Evolutionary conservation across 2,888 invertebrate genomes (phyloP), one percentile per base, ranked within the genome.

Genomic region (Melanotus villosus): DNA sequence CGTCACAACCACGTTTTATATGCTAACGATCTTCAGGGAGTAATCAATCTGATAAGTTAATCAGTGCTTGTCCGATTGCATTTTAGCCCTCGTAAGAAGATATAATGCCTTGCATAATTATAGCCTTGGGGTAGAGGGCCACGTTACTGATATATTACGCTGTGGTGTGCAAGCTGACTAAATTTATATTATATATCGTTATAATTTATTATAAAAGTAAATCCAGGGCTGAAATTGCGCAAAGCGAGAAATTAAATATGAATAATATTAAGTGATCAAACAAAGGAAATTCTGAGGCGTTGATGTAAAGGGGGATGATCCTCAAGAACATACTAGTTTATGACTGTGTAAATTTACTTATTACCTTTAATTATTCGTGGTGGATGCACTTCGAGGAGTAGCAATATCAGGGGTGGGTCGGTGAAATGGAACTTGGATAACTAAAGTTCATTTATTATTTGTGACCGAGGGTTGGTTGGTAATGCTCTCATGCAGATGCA

Each of bases 1-100:
- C 34, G 32, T 12, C 23, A 32, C 12, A 32, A 32, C 60, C 9
- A 7, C 30, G 16, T 21, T 60, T 16, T 50, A 60, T 62, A 62
- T 60, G 60, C 60, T 47, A 45, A 65, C 34, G 30, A 45, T 67
- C 67, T 45, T 67, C 38, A 19, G 67, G 66, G 60, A 67, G 60
- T 60, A 67, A 67, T 67, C 60, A 60, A 67, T 67, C 60, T 56
- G 67, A 56, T 67, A 60, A 67, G 32, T 57, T 60, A 67, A 60
- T 67, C 67, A 67, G 67, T 36, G 54, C 43, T 67, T 67, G 60
- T 67, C 60, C 67, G 43, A 57, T 60, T 23, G 60, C 60, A 60
- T 60, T 67, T 7, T 57, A 23, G 19, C 56, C 65, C 65, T 45
- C 5, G 43, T 43, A 45, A 45, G 56, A 56, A 65, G 65, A 65